These are phyloP conservation scores for Babylonia areolata DNA, from an alignment of 1,140 invertebrate species.

Conservation along the genomic window DNA sequence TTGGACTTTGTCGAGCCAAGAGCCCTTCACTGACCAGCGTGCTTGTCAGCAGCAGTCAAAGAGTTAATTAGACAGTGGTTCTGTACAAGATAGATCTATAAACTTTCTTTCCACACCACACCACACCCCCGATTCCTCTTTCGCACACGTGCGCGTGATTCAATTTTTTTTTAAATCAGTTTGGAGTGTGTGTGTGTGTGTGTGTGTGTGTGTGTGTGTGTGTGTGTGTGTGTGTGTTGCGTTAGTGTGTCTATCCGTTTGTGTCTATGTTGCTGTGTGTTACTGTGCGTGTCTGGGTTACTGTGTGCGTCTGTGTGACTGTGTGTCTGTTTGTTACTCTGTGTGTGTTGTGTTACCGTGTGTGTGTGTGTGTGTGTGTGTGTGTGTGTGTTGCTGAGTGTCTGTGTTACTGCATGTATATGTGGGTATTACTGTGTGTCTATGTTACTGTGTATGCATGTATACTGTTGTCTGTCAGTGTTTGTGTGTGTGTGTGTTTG, in stretches of 20 bases:
- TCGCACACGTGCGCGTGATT: background rate
- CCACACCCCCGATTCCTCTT: no score
- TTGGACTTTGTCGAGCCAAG: no score
- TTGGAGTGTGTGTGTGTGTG: conserved; percentile 9
- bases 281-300: background rate
- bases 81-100: no score
- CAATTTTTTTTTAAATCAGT: background rate
- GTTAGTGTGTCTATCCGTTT: background rate
- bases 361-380: conserved; percentile 1
- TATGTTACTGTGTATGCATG: background rate
- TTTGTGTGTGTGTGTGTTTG: background rate
- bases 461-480: background rate
- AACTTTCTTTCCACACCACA: no score
- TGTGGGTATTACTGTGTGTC: no score
- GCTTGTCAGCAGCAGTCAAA: no score
- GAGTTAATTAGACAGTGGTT: no score
- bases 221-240: conserved; percentile 13
- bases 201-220: conserved; percentile 21
- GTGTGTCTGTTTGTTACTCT: conserved; percentile 11
- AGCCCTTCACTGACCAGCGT: no score
- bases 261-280: background rate
- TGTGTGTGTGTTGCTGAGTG: background rate
- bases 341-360: background rate
- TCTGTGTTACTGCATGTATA: background rate
- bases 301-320: conserved; percentile 13